Evolutionary conservation across 2,888 invertebrate genomes (phyloP).

Genomic region (Cryptocephalus primarius): DNA sequence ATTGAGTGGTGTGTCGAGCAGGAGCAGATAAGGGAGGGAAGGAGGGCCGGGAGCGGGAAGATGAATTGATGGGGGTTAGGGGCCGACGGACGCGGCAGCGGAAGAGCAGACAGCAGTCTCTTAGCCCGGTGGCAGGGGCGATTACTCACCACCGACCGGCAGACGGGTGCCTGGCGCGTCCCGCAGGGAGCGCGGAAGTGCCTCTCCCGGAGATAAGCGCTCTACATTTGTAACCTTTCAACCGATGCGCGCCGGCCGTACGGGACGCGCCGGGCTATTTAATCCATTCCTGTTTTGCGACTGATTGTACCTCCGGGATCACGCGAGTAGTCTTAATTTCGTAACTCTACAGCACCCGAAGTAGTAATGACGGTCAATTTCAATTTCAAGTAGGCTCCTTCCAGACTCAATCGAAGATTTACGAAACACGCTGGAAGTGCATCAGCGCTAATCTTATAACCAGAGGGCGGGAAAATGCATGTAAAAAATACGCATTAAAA

Average conservation of each 20-base stretch:
- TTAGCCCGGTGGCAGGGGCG: conserved; percentile 35
- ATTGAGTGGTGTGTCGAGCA: conserved; percentile 16
- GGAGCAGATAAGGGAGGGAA: conserved; percentile 21
- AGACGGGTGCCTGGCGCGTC: conserved; percentile 18
- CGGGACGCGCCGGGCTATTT: background rate
- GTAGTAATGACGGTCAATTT: too few relatives aligned
- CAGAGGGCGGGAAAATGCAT: too few relatives aligned
- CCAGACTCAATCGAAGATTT: too few relatives aligned
- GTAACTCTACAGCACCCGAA: too few relatives aligned
- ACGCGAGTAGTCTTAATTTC: too few relatives aligned
- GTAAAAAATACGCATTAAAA: too few relatives aligned
- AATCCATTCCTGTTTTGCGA: too few relatives aligned
- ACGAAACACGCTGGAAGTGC: too few relatives aligned
- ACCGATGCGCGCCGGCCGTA: background rate
- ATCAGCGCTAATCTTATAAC: too few relatives aligned
- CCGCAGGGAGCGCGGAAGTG: conserved; percentile 31
- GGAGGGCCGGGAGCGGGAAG: conserved; percentile 20
- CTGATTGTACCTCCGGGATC: too few relatives aligned
- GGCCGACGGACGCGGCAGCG: conserved; percentile 35
- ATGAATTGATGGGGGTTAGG: conserved; percentile 36
- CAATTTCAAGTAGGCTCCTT: too few relatives aligned
- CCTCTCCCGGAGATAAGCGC: conserved; percentile 35
- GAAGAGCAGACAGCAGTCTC: conserved; percentile 37
- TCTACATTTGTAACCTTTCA: conserved; percentile 36
- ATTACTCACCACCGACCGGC: conserved; percentile 30